Evolutionary conservation across 2,113 vertebrate genomes (phyloP).

Genomic region (Marmota monax): DNA sequence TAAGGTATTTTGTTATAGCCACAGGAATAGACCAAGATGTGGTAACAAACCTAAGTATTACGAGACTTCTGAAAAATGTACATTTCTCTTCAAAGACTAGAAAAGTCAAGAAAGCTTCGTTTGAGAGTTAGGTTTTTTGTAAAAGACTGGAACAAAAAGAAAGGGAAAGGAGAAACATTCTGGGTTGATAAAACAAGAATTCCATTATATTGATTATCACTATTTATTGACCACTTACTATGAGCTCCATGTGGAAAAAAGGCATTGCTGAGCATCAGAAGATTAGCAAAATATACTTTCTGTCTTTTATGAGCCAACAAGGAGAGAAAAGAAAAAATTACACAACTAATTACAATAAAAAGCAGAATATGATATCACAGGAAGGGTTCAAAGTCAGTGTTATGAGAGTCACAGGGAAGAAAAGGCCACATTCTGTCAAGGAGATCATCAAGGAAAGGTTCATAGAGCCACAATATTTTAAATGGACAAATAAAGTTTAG

Average conservation of each 20-base stretch:
- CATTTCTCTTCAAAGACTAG: neutral
- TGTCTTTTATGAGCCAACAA: constrained; percentile 5
- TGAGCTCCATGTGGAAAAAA: neutral
- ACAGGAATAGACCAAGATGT: neutral
- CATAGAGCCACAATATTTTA: neutral
- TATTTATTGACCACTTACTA: neutral
- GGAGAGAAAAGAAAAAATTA: neutral
- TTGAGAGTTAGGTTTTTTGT: neutral
- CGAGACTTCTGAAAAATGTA: neutral
- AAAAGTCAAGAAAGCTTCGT: neutral
- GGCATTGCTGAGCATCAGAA: neutral
- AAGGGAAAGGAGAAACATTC: neutral
- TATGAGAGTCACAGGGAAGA: neutral
- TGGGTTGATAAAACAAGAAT: neutral
- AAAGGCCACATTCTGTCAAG: neutral
- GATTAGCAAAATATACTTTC: neutral
- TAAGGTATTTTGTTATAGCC: neutral
- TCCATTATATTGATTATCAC: neutral
- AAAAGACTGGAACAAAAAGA: constrained; percentile 16
- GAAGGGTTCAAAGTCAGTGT: neutral
- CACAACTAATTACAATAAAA: neutral
- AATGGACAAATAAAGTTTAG: neutral
- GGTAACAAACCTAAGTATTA: neutral
- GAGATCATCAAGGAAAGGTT: neutral
- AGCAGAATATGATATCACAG: neutral